Evolutionary conservation across 2,888 invertebrate species (phyloP).

Genomic region (Orthosia cruda): DNA sequence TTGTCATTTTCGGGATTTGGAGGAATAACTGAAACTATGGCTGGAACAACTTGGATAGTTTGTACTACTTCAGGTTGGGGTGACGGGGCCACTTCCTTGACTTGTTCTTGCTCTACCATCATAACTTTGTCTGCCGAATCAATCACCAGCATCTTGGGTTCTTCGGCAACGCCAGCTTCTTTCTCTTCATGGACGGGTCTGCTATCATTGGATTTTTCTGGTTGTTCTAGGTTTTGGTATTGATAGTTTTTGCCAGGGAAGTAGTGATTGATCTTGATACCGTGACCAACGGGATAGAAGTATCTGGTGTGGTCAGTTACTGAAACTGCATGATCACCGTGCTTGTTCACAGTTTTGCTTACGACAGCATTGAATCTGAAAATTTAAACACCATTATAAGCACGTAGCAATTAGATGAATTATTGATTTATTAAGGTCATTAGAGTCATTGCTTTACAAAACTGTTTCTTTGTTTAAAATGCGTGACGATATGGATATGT

Average conservation of each 20-base stretch:
- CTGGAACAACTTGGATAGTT: constrained; percentile 72
- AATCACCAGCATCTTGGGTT: constrained; percentile 64
- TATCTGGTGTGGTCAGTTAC: constrained; percentile 82
- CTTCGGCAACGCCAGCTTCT: constrained; percentile 50
- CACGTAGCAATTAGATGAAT: no score
- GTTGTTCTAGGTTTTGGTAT: constrained; percentile 61
- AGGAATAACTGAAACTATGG: constrained; percentile 71
- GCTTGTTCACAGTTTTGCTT: constrained; percentile 87
- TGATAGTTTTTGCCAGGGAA: constrained; percentile 82
- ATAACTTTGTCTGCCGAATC: constrained; percentile 70
- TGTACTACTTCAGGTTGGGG: constrained; percentile 70
- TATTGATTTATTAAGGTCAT: no score
- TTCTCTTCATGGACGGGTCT: constrained; percentile 77
- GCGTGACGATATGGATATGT: neutral
- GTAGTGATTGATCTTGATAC: constrained; percentile 86
- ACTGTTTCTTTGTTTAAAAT: neutral
- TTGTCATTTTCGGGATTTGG: constrained; percentile 48
- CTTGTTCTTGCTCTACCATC: constrained; percentile 67
- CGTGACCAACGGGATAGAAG: constrained; percentile 82
- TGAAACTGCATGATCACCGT: constrained; percentile 85
- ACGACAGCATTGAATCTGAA: constrained; percentile 92
- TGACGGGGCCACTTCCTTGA: constrained; percentile 64
- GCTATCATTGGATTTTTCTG: constrained; percentile 63
- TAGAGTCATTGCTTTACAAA: neutral
- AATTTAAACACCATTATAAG: no score